phyloP scores from a whole-genome alignment of 2,797 vertebrate species.

The Muraenolepis orangiensis region DNA sequence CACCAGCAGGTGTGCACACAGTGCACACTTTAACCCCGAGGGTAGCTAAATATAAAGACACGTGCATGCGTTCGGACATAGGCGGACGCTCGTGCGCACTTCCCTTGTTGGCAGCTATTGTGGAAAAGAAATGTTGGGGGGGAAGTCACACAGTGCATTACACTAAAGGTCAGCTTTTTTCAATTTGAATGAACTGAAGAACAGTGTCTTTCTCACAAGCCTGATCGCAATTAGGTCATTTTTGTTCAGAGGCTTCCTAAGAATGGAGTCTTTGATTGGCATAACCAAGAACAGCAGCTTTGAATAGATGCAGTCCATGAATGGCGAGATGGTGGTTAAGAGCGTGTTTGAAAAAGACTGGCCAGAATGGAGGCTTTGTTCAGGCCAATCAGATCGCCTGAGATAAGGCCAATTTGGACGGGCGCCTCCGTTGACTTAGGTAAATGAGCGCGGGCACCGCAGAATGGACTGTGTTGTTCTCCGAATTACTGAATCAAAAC shows the following conservation, averaged over 20 bases:
- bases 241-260: conserved; percentile 49
- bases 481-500: not conserved
- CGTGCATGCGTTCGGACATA: not conserved
- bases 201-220: conserved; percentile 52
- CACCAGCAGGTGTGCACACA: conserved; percentile 5
- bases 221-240: conserved; percentile 59
- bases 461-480: not conserved
- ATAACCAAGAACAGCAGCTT: conserved; percentile 55
- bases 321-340: conserved; percentile 57
- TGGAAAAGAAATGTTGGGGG: conserved; percentile 9
- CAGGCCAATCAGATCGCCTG: conserved; percentile 44
- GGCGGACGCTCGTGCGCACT: not conserved
- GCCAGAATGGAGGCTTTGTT: conserved; percentile 68
- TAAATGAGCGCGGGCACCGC: conserved; percentile 49
- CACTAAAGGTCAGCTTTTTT: conserved; percentile 35
- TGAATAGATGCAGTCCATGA: conserved; percentile 52
- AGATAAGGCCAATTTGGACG: conserved; percentile 52
- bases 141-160: conserved; percentile 13
- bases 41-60: not conserved
- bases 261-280: conserved; percentile 62
- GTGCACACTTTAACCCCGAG: not conserved
- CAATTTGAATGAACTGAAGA: conserved; percentile 36
- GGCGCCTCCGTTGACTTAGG: conserved; percentile 37
- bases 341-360: conserved; percentile 48
- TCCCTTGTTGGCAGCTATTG: conserved; percentile 10